phyloP scores from a whole-genome alignment of 2,797 vertebrate species.

The Diglossa cyanea region DNA sequence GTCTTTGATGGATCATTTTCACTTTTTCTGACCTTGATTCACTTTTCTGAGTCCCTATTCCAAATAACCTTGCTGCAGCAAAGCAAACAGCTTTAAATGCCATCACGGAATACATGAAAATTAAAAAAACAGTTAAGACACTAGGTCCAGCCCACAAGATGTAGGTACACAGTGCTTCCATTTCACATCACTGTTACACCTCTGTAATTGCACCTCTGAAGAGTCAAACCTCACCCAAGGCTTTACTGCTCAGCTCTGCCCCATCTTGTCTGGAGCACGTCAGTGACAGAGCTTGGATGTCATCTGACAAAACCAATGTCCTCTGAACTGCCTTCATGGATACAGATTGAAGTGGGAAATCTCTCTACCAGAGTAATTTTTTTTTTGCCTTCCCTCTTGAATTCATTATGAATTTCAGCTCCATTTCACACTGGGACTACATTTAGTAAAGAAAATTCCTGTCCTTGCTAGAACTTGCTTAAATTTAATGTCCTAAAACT shows the following conservation, averaged over 20 bases:
- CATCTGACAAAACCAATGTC: neutral
- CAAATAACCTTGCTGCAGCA: neutral
- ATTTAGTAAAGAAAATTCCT: neutral
- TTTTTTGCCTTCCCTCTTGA: constrained; percentile 26
- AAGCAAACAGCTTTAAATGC: neutral
- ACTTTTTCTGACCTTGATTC: neutral
- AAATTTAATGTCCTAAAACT: neutral
- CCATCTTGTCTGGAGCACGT: neutral
- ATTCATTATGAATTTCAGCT: neutral
- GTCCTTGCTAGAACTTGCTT: neutral
- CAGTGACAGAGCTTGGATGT: neutral
- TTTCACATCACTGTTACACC: neutral
- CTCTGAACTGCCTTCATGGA: neutral
- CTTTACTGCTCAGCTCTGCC: neutral
- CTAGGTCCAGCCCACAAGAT: neutral
- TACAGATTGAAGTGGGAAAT: neutral
- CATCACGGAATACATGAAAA: neutral
- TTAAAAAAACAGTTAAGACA: neutral
- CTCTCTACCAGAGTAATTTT: neutral
- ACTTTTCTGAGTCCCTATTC: neutral
- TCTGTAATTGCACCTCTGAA: neutral
- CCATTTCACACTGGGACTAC: neutral
- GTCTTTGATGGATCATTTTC: neutral
- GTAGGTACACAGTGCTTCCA: neutral
- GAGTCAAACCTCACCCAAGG: neutral